These are phyloP conservation scores for Rhopalosiphum nymphaeae DNA, from an alignment of 2,888 invertebrate genomes.

Conservation along the genomic window DNA sequence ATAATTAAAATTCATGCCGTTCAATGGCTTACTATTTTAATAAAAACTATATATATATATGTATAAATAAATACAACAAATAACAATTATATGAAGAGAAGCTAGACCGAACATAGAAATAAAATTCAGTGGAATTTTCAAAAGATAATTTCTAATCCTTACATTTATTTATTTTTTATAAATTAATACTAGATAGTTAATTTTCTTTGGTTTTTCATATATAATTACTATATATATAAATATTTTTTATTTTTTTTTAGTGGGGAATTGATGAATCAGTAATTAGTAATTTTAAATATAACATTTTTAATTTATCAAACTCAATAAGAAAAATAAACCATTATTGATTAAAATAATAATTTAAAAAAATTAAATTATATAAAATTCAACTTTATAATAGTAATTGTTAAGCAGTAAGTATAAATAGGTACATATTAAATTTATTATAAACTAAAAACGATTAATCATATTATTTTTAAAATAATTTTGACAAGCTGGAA, in stretches of 20 bases:
- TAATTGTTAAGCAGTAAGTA: not conserved
- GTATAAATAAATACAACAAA: no score
- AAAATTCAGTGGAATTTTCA: not conserved
- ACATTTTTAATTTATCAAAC: not conserved
- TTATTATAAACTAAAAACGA: not conserved
- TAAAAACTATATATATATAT: no score
- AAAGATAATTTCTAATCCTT: not conserved
- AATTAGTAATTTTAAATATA: not conserved
- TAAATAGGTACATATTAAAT: not conserved
- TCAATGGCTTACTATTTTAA: no score
- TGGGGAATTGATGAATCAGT: no score
- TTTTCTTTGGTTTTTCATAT: not conserved
- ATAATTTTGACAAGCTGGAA: not conserved
- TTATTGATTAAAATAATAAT: not conserved
- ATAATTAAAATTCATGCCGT: no score
- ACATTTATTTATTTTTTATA: not conserved
- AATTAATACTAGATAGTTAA: not conserved
- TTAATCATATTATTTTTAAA: not conserved
- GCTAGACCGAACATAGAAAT: not conserved
- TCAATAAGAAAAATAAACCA: not conserved
- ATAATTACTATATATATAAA: no score
- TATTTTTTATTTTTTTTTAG: no score
- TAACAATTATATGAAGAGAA: not conserved
- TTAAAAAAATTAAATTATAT: no score
- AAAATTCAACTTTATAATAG: not conserved